These are phyloP conservation scores for Busseola fusca DNA, from an alignment of 2,888 invertebrate genomes.

Conservation along the genomic window DNA sequence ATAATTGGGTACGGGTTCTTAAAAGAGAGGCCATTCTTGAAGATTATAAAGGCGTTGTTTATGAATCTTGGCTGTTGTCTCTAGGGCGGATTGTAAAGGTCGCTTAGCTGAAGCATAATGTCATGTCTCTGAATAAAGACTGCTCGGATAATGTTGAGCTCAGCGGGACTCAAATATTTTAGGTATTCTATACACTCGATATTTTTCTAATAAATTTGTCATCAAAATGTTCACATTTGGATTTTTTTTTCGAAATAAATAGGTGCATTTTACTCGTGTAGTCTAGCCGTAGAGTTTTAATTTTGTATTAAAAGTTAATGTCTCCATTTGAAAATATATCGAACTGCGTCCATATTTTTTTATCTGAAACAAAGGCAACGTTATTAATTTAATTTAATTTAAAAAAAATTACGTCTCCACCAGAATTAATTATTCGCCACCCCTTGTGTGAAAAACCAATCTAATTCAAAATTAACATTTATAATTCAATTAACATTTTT, in stretches of 20 bases:
- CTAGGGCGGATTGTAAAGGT: conserved; percentile 18
- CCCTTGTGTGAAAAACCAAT: conserved; percentile 42
- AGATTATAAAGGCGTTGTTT: neutral
- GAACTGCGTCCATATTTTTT: neutral
- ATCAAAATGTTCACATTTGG: neutral
- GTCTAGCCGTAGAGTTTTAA: neutral
- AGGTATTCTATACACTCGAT: too few species aligned
- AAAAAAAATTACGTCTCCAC: neutral
- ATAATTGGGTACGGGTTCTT: conserved; percentile 13
- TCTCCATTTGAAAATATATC: neutral
- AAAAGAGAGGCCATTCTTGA: neutral
- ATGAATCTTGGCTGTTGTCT: conserved; percentile 7
- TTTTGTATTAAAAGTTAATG: neutral
- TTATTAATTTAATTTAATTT: neutral
- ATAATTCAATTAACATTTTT: conserved; percentile 58
- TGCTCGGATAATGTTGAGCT: conserved; percentile 21
- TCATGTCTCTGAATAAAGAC: conserved; percentile 26
- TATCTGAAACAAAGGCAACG: neutral
- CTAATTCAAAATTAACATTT: conserved; percentile 45
- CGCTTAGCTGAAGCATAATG: conserved; percentile 16
- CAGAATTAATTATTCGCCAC: conserved; percentile 21
- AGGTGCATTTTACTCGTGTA: neutral
- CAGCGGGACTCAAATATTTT: conserved; percentile 7
- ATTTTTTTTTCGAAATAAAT: neutral
- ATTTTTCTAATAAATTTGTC: conserved; percentile 16